Conservation (phyloP, 2,797 vertebrate genomes). For the Chloroceryle inda region DNA sequence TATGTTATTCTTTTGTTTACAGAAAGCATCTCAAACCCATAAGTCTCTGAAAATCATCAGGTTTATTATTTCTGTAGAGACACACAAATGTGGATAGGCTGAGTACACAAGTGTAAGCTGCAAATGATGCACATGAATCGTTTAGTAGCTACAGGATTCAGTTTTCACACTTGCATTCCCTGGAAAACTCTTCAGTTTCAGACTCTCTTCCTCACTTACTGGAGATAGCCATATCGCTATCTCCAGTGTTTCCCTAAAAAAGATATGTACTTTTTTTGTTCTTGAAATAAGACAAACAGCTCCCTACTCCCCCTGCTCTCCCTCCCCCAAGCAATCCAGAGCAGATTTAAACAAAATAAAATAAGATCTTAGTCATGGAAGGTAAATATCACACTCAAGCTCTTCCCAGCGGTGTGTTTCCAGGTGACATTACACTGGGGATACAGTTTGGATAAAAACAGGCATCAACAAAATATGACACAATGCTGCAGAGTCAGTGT, state of each 20-base stretch:
- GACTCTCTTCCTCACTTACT: background rate
- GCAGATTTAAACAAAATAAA: background rate
- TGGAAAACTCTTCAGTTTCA: background rate
- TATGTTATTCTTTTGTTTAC: constrained; percentile 49
- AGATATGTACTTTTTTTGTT: background rate
- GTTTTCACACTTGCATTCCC: background rate
- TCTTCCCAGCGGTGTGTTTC: background rate
- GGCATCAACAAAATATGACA: background rate
- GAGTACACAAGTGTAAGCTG: constrained; percentile 1
- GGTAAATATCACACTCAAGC: background rate
- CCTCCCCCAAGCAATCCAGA: background rate
- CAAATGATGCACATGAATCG: background rate
- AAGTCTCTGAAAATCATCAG: constrained; percentile 52
- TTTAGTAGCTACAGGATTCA: background rate
- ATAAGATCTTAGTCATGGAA: background rate
- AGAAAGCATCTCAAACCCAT: background rate
- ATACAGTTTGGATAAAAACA: background rate
- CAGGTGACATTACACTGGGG: background rate
- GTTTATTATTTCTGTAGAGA: constrained; percentile 2
- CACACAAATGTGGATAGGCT: background rate
- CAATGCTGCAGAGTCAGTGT: background rate
- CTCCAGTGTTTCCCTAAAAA: background rate
- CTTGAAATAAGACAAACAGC: background rate
- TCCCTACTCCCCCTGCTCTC: no score
- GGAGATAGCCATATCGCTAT: background rate